Base-by-base conservation (phyloP, 2,888 invertebrate genomes). In the Crematogaster levior region DNA sequence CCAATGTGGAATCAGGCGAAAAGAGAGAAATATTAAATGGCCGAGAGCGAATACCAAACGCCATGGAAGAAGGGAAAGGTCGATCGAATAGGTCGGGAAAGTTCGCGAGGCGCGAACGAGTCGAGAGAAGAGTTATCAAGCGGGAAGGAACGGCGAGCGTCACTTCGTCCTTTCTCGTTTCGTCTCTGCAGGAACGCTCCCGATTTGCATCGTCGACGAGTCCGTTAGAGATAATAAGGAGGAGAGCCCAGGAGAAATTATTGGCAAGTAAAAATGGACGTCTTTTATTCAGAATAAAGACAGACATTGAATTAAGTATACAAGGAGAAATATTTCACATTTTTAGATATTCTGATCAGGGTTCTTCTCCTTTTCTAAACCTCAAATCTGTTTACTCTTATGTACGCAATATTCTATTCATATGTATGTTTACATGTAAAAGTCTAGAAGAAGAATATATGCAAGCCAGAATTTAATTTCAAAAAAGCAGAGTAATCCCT, bases 1-100 rank as follows among this genome's bases (percentile, higher is more conserved):
- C 43, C 77, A 83, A 73, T 65, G 63, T 82, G 82, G 63, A 82
- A 82, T 83, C 81, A 79, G 60, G 83, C 82, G 77, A 84, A 72
- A 82, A 65, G 60, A 43, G 83, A 83, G 63, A 77, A 83, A 83
- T 82, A 83, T 60, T 70, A 68, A 72, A 82, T 40, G 81, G 53
- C 77, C 61, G 63, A 56, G 63, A 81, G 81, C 81, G 61, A 81
- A 80, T 80, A 65, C 53, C 81, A 65, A 79, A 81, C 81, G 73
- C 34, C n/a, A 46, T 43, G 43, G 60, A 68, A 61, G 60, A 34
- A 68, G 60, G 80, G 37, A 70, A 53, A 79, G 37, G 65, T 66
- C 79, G 80, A 80, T 80, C 77, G 80, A 81, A 48, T 12, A n/a
- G 24, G 51, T 60, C 34, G 73, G 61, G 65, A 83, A 82, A 83